phyloP scores from a whole-genome alignment of 2,797 vertebrate species.

The Coreius guichenoti region DNA sequence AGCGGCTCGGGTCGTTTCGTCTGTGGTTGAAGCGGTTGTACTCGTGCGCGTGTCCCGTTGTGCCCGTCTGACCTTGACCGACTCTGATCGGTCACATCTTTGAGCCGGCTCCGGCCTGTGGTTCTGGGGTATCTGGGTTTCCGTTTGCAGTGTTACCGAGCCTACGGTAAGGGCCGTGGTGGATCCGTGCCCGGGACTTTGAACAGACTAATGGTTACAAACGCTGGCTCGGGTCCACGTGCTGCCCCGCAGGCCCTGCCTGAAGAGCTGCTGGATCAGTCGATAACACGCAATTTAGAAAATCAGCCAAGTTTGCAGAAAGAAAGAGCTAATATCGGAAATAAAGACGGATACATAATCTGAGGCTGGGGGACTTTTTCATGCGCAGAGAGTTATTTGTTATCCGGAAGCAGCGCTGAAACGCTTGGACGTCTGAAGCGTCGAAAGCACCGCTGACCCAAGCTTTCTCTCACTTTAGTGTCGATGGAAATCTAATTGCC shows the following conservation, averaged over 20 bases:
- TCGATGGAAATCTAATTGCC: conserved; percentile 82
- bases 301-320: conserved; percentile 84
- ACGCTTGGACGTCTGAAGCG: conserved; percentile 58
- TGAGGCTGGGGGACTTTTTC: conserved; percentile 71
- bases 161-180: conserved; percentile 2
- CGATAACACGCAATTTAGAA: conserved; percentile 82
- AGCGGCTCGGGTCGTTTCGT: conserved; percentile 36
- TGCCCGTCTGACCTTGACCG: conserved; percentile 56
- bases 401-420: conserved; percentile 66
- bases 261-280: conserved; percentile 77
- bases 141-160: conserved; percentile 65
- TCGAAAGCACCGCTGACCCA: conserved; percentile 72
- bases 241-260: conserved; percentile 72
- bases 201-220: conserved; percentile 75
- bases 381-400: conserved; percentile 74
- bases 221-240: conserved; percentile 72
- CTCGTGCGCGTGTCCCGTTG: neutral
- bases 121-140: conserved; percentile 68
- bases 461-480: conserved; percentile 73
- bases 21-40: neutral
- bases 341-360: conserved; percentile 81
- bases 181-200: conserved; percentile 57
- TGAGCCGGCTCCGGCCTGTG: conserved; percentile 28
- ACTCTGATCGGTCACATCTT: conserved; percentile 56
- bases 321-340: conserved; percentile 80